phyloP scores from a whole-genome alignment of 2,797 vertebrate genomes.

The Clarias pachynema region DNA sequence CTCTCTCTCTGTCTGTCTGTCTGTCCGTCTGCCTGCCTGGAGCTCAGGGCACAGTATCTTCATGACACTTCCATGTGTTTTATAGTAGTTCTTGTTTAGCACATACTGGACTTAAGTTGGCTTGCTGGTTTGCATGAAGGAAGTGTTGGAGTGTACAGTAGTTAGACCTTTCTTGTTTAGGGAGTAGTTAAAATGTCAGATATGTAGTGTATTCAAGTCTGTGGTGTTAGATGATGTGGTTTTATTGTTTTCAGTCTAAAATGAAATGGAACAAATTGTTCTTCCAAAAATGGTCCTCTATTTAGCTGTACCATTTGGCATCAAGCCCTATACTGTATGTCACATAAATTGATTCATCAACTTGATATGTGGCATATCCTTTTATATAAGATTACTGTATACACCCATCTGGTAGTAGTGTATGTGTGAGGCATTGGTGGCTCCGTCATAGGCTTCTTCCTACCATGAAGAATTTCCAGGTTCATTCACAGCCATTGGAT shows the following conservation, averaged over 20 bases:
- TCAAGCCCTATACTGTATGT: neutral
- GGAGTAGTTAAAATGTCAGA: neutral
- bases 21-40: constrained; percentile 60
- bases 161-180: neutral
- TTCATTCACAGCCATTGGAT: no score
- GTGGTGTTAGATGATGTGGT: neutral
- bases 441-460: no score
- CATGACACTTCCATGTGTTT: neutral
- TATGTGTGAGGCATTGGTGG: neutral
- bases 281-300: neutral
- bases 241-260: neutral
- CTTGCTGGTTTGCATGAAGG: neutral
- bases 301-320: neutral
- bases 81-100: constrained; percentile 5
- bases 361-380: neutral
- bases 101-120: neutral
- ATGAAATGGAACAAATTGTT: neutral
- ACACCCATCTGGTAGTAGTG: neutral
- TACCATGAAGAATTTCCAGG: no score
- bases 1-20: constrained; percentile 65
- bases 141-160: neutral
- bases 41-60: constrained; percentile 55
- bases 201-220: neutral
- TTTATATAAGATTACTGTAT: neutral
- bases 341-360: neutral